These are phyloP conservation scores for Oceanodroma tethys DNA, from an alignment of 2,113 vertebrate species.

Conservation along the genomic window DNA sequence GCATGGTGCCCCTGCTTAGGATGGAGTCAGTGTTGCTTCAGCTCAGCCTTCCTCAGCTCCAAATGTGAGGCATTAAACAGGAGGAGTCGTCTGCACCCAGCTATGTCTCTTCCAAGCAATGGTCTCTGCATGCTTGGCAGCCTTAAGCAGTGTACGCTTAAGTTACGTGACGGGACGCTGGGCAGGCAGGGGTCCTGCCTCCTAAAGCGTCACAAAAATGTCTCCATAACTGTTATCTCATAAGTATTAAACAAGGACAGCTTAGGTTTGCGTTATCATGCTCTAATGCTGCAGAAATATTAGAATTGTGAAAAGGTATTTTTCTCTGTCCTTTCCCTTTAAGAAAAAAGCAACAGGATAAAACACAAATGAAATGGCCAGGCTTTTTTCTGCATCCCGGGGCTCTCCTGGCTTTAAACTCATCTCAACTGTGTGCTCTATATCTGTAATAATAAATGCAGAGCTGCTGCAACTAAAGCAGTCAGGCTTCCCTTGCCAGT, in stretches of 20 bases:
- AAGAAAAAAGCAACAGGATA: neutral
- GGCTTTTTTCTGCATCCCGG: neutral
- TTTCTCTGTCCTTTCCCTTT: neutral
- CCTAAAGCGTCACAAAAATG: neutral
- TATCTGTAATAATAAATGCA: constrained; percentile 22
- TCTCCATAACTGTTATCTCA: neutral
- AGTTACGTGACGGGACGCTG: neutral
- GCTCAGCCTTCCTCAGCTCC: neutral
- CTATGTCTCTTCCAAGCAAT: neutral
- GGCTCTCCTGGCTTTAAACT: constrained; percentile 5
- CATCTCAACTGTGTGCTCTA: neutral
- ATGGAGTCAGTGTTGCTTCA: neutral
- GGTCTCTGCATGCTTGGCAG: neutral
- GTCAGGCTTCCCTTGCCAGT: neutral
- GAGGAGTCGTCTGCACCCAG: neutral
- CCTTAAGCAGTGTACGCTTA: neutral
- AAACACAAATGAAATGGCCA: neutral
- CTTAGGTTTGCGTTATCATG: neutral
- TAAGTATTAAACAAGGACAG: neutral
- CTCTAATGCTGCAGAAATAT: neutral
- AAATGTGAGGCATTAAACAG: neutral
- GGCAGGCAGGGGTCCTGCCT: neutral
- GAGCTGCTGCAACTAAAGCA: neutral
- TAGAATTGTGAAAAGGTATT: neutral
- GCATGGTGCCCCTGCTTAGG: neutral